Base-by-base conservation (phyloP, 2,888 invertebrate genomes). In the Cephus nigrinus region DNA sequence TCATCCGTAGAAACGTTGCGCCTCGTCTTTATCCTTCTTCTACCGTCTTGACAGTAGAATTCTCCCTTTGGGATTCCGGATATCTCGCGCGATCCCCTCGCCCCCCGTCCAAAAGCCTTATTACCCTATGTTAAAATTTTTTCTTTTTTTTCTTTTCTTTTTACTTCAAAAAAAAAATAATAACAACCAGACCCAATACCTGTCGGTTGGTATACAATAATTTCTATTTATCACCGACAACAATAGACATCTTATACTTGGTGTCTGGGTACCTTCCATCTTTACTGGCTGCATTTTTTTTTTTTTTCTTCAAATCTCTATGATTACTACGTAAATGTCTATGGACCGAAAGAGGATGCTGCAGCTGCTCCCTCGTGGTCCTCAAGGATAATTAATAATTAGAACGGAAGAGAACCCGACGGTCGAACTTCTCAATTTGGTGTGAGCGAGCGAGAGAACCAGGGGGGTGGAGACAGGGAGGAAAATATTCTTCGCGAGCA, bases 321-420 rank as follows among this genome's bases (percentile, higher is more conserved):
- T 69, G 69, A 69, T 69, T 69, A 69, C 12, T 73, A 76, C 73
- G 79, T 74, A 79, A 40, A 68, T 68, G 76, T 36, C 75, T 30
- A 68, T 73, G 55, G 76, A 69, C 73, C 76, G 35, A 15, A n/a
- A n/a, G 74, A 76, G 78, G 73, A 76, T 81, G 82, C 81, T 83
- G 84, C 85, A 86, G 84, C 84, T 87, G 87, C 83, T 76, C 79
- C 75, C 68, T 40, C 77, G 75, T 33, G 79, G 82, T 79, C 81
- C 80, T 79, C 75, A 73, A 75, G 82, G 80, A 84, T 86, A 87
- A 87, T 87, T 87, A 86, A 85, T 86, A 87, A 87, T 87, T 86
- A 83, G 74, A 75, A 78, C 76, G 77, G 82, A 82, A 84, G 84
- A 84, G 85, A 82, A 84, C 83, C 82, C 80, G 80, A 79, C 76